These are phyloP conservation scores for Lycia hirtaria DNA, from an alignment of 2,888 invertebrate species.

Conservation along the genomic window DNA sequence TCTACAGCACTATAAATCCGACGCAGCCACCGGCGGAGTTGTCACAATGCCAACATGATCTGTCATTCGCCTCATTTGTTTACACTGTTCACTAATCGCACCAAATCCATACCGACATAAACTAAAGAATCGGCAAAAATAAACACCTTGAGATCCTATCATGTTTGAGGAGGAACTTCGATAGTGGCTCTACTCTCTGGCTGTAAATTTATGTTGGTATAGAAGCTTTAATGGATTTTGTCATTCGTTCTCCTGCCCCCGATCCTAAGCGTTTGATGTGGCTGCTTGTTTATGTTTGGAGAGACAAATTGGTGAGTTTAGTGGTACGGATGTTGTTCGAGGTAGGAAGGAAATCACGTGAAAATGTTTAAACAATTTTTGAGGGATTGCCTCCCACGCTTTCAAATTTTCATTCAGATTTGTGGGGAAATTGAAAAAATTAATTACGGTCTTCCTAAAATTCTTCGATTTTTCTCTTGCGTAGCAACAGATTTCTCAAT, in stretches of 20 bases:
- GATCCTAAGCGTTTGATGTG: slow-evolving; percentile 68
- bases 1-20: slow-evolving; percentile 8
- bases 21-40: slow-evolving; percentile 52
- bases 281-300: slow-evolving; percentile 66
- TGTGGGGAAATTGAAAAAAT: background rate
- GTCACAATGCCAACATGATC: slow-evolving; percentile 80
- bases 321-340: slow-evolving; percentile 40
- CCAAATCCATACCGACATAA: slow-evolving; percentile 26
- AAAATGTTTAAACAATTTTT: slow-evolving; percentile 22
- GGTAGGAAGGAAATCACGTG: slow-evolving; percentile 26
- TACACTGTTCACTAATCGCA: slow-evolving; percentile 83
- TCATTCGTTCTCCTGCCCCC: slow-evolving; percentile 67
- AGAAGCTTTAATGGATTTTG: slow-evolving; percentile 80
- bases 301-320: slow-evolving; percentile 66
- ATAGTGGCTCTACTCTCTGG: background rate
- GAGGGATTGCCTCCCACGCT: slow-evolving; percentile 18
- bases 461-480: too few species aligned
- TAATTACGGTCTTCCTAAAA: too few species aligned
- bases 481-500: background rate
- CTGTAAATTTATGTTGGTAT: background rate
- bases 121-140: background rate
- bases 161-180: background rate
- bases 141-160: background rate
- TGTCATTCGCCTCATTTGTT: slow-evolving; percentile 82
- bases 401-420: slow-evolving; percentile 12